Evolutionary conservation across 2,888 invertebrate genomes (phyloP).

Genomic region (Melinaea marsaeus): DNA sequence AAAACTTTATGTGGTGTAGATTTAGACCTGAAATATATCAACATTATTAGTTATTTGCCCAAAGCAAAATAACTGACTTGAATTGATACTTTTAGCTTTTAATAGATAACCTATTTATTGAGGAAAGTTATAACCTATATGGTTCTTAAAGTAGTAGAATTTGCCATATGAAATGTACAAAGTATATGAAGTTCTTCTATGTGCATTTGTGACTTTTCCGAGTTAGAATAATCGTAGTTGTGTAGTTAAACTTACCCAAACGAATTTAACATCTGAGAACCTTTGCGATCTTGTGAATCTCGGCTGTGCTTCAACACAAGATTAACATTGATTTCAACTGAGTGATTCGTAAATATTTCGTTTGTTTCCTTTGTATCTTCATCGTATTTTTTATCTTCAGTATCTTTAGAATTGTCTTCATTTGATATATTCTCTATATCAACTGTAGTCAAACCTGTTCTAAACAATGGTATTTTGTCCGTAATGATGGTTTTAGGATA

Average conservation of each 20-base stretch:
- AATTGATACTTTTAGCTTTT: too few species aligned
- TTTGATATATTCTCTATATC: background rate
- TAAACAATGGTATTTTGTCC: conserved; percentile 6
- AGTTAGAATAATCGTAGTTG: too few species aligned
- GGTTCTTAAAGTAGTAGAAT: too few species aligned
- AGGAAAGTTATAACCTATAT: too few species aligned
- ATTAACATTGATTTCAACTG: background rate
- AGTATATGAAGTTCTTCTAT: too few species aligned
- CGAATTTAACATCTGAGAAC: background rate
- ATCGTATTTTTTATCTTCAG: background rate
- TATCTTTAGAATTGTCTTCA: background rate
- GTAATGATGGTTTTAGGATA: conserved; percentile 19
- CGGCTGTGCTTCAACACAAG: background rate
- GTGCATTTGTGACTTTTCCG: too few species aligned
- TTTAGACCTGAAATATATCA: too few species aligned
- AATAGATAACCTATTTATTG: too few species aligned
- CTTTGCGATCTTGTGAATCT: background rate
- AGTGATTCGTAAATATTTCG: background rate
- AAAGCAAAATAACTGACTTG: too few species aligned
- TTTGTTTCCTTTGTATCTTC: background rate
- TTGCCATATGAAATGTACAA: too few species aligned
- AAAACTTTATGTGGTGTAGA: too few species aligned
- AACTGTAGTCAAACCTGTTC: background rate
- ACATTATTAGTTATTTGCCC: too few species aligned
- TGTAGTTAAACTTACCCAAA: background rate